A percentile compares a stretch with the other conserved stretches of the same genome.
Evolutionary conservation across 2,113 vertebrate species (phyloP).

Genomic region (Xenus cinereus): DNA sequence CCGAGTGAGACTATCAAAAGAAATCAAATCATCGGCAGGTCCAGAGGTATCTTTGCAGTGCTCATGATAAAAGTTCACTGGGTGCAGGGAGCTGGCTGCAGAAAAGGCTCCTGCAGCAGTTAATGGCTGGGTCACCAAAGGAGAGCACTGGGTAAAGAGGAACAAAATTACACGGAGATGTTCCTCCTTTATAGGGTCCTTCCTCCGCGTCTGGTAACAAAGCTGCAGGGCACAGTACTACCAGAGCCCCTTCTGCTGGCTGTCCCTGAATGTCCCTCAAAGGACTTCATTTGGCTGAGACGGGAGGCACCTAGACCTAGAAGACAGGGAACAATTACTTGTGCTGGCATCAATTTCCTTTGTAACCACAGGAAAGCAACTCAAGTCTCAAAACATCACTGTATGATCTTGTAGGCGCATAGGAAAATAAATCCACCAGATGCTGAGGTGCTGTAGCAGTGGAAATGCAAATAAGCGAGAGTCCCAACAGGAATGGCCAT

Average conservation of each 20-base stretch:
- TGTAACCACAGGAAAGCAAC: background rate
- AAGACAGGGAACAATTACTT: background rate
- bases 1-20: background rate
- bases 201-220: background rate
- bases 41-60: background rate
- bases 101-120: background rate
- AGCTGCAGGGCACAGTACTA: background rate
- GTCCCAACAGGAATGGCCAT: background rate
- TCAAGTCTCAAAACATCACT: background rate
- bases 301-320: background rate
- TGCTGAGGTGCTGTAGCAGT: background rate
- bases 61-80: rapidly evolving
- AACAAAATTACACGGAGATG: background rate
- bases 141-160: background rate
- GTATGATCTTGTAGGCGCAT: background rate
- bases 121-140: background rate
- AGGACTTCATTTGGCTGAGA: background rate
- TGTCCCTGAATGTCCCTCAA: background rate
- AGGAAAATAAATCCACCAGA: background rate
- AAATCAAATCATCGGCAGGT: background rate
- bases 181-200: background rate
- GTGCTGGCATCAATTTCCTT: background rate
- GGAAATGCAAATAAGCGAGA: background rate
- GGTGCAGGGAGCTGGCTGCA: background rate
- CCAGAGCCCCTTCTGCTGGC: background rate